These are phyloP conservation scores for Urocitellus parryii DNA, from an alignment of 2,113 vertebrate species.

Conservation along the genomic window DNA sequence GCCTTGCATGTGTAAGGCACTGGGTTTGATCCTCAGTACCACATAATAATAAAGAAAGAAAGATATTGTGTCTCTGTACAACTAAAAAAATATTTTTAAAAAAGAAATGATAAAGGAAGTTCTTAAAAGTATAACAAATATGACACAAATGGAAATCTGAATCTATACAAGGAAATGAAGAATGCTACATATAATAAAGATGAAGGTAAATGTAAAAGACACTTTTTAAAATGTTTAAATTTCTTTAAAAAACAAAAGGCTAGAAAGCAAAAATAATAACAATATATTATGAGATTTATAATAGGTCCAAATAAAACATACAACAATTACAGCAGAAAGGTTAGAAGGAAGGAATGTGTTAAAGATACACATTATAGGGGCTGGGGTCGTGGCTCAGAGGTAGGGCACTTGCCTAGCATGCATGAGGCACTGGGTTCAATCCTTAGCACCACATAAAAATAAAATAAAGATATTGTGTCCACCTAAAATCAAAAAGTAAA, in stretches of 20 bases:
- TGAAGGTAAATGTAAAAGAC: not conserved
- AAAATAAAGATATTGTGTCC: no score
- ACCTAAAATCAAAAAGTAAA: no score
- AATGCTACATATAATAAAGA: not conserved
- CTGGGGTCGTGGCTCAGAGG: no score
- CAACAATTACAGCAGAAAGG: not conserved
- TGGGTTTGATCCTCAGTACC: no score
- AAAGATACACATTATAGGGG: not conserved
- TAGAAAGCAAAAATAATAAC: not conserved
- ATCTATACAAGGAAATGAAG: constrained; percentile 17
- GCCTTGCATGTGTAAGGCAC: no score
- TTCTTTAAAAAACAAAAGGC: not conserved
- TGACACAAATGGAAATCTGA: not conserved
- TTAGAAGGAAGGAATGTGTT: not conserved
- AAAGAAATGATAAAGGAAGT: not conserved
- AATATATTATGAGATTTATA: not conserved
- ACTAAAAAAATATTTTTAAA: no score
- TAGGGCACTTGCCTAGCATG: no score
- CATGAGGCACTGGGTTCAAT: no score
- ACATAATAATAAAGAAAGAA: no score
- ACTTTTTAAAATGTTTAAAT: not conserved
- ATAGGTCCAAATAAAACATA: constrained; percentile 16
- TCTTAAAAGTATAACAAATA: not conserved
- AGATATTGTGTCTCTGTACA: no score
- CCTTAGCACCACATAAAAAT: no score